phyloP scores from a whole-genome alignment of 1,140 invertebrate species.

The Drosophila watanabei region DNA sequence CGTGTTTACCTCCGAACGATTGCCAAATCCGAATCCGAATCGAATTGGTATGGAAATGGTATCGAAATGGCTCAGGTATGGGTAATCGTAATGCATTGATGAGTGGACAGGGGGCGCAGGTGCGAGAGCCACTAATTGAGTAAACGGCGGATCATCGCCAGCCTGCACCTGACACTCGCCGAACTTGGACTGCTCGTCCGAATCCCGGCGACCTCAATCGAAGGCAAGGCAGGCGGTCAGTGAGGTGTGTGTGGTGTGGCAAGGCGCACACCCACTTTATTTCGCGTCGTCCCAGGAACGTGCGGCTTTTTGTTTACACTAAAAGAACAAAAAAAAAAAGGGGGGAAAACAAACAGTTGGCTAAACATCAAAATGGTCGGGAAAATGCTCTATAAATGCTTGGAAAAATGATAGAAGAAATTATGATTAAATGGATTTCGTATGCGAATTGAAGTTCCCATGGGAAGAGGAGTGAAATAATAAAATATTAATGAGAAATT shows the following conservation, averaged over 20 bases:
- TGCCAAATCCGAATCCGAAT: constrained; percentile 39
- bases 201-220: constrained; percentile 32
- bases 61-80: constrained; percentile 10
- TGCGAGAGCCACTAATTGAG: constrained; percentile 9
- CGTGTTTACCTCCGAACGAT: constrained; percentile 54
- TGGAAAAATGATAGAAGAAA: not conserved
- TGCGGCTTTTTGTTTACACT: constrained; percentile 67
- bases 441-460: not conserved
- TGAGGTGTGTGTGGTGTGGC: constrained; percentile 4
- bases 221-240: constrained; percentile 7
- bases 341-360: not conserved
- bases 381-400: constrained; percentile 18
- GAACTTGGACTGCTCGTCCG: constrained; percentile 46
- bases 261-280: constrained; percentile 21
- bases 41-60: constrained; percentile 19
- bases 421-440: not conserved
- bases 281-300: constrained; percentile 15
- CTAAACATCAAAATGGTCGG: too few relatives aligned
- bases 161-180: constrained; percentile 65
- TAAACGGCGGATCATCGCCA: constrained; percentile 18
- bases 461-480: not conserved
- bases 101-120: constrained; percentile 17
- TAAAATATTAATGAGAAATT: too few relatives aligned
- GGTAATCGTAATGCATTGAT: constrained; percentile 37
- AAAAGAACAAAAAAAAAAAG: constrained; percentile 32